Evolutionary conservation across 2,113 vertebrate species (phyloP).

Genomic region (Dromiciops gliroides): DNA sequence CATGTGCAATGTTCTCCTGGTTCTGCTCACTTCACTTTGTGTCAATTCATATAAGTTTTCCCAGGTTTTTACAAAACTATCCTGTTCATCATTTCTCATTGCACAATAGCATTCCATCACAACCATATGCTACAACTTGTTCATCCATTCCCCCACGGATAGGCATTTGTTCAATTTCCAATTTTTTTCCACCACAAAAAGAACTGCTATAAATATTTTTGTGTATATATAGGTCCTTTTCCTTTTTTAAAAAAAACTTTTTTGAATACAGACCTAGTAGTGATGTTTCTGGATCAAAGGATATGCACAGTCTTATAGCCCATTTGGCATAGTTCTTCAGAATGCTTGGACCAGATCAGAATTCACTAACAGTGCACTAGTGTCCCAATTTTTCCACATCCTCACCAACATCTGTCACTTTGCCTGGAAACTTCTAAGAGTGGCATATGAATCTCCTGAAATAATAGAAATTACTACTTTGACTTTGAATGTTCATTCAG

Average conservation of each 20-base stretch:
- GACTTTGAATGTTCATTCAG: conserved; percentile 6
- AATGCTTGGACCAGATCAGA: not conserved
- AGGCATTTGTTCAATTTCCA: not conserved
- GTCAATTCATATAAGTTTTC: not conserved
- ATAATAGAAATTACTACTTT: not conserved
- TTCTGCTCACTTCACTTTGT: not conserved
- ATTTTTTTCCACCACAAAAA: not conserved
- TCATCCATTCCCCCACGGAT: not conserved
- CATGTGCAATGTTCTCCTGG: not conserved
- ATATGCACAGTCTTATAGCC: not conserved
- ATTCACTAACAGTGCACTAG: not conserved
- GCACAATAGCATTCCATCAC: not conserved
- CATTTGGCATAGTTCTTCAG: not conserved
- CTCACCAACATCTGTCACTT: not conserved
- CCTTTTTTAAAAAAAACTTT: not conserved
- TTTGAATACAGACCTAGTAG: not conserved
- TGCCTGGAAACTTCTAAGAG: conserved; percentile 50
- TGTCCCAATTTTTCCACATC: not conserved
- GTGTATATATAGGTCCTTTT: not conserved
- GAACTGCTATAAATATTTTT: not conserved
- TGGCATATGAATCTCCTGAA: not conserved
- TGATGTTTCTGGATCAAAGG: not conserved
- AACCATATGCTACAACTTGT: not conserved
- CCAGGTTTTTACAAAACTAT: not conserved
- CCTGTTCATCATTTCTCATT: not conserved